These are phyloP conservation scores for Heliocidaris tuberculata DNA, from an alignment of 35 echinoderm and acorn worm species.

Conservation along the genomic window DNA sequence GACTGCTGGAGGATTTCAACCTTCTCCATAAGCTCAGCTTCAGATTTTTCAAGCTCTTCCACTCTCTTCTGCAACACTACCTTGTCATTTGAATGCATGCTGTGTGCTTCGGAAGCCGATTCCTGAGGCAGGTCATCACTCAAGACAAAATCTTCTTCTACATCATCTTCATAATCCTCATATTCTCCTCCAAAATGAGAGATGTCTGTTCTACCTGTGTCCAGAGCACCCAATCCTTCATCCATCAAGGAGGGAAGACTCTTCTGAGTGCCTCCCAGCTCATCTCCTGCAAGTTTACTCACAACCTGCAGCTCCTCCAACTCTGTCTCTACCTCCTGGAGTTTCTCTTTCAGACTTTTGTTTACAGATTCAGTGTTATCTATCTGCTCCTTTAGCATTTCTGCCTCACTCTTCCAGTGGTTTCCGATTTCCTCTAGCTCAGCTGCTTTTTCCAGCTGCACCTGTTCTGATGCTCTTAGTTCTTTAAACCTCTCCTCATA, in stretches of 20 bases:
- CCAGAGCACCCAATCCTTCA: constrained; percentile 75
- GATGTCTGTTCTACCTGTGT: constrained; percentile 54
- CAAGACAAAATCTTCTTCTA: constrained; percentile 39
- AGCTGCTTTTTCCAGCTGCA: constrained; percentile 61
- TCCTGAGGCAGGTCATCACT: constrained; percentile 25
- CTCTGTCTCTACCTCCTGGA: constrained; percentile 58
- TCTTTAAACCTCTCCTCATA: constrained; percentile 61
- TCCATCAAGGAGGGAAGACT: constrained; percentile 65
- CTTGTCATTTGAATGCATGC: constrained; percentile 14
- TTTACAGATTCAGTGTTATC: constrained; percentile 60
- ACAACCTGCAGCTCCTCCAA: constrained; percentile 75
- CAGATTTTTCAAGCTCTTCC: constrained; percentile 74
- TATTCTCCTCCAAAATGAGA: constrained; percentile 39
- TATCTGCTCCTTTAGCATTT: constrained; percentile 60
- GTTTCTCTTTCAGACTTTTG: constrained; percentile 57
- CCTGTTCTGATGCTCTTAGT: constrained; percentile 61
- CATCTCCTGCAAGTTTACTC: constrained; percentile 55
- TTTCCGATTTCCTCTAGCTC: constrained; percentile 55
- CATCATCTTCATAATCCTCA: constrained; percentile 53
- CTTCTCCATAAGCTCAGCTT: constrained; percentile 79
- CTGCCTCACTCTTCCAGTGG: constrained; percentile 64
- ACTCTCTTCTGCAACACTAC: constrained; percentile 32
- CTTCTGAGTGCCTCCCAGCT: constrained; percentile 62
- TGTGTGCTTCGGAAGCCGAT: background rate
- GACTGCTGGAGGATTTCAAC: constrained; percentile 57